Evolutionary conservation across 2,888 invertebrate genomes (phyloP), one percentile per base, ranked within the genome.

Genomic region (Dendrolimus pini): DNA sequence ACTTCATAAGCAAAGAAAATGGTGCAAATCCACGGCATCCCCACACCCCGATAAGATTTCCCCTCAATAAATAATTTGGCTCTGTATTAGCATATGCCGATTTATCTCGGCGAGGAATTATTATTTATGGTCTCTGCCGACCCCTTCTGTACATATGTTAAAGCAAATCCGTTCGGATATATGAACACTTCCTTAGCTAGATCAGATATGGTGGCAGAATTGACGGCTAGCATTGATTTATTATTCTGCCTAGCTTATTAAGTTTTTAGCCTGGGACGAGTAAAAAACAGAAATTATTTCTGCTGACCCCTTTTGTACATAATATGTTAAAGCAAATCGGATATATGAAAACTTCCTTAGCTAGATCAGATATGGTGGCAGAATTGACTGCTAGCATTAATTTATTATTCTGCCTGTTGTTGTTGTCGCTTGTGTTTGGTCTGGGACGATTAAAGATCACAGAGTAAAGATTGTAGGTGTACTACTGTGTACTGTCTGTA

Each of bases 61-160:
- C 88, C 89, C 85, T 80, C 86, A 75, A 87, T 90, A 90, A 90
- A 90, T 90, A 89, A 90, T 90, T 89, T 90, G 86, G 83, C 79
- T 72, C 72, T 74, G 73, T 80, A 90, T 90, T 90, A 89, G 82
- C 90, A 90, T 90, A 90, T 74, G 89, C 89, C 90, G 89, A 90
- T 90, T 89, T 90, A 90, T 90, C 88, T 89, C 79, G 74, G 74
- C 71, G 71, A 73, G 71, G 83, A 83, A 88, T 89, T 90, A 89
- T 90, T 90, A 90, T 90, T 90, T 89, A 89, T 89, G 68, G 82
- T 65, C 71, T 59, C 61, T 56, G 62, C 74, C 70, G 74, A 69
- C 75, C 78, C 80, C 74, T 65, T 69, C 77, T 78, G 82, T 85
- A 83, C 85, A 82, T 86, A 86, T 85, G 87, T 88, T 88, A 83